These are phyloP conservation scores for Tachycineta bicolor DNA, from an alignment of 2,113 vertebrate species.

Conservation along the genomic window DNA sequence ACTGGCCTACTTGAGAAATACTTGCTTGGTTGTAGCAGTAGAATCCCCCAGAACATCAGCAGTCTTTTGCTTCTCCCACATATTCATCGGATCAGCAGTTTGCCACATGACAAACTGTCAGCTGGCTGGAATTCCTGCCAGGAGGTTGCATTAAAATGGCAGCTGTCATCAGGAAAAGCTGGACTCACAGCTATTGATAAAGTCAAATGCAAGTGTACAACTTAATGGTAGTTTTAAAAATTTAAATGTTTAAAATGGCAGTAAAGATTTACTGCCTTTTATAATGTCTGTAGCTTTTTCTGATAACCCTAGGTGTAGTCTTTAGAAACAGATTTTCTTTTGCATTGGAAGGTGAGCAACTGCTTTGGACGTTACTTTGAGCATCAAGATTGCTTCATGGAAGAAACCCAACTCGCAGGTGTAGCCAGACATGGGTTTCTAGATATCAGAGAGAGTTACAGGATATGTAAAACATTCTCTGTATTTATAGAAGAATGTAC, in stretches of 20 bases:
- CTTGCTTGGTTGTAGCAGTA: not conserved
- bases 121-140: slow-evolving; percentile 27
- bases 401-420: not conserved
- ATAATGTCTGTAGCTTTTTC: not conserved
- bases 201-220: not conserved
- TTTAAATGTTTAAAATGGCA: not conserved
- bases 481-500: not conserved
- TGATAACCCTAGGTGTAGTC: not conserved
- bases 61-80: not conserved
- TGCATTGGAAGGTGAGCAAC: not conserved
- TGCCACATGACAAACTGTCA: not conserved
- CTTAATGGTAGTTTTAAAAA: not conserved
- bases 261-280: not conserved
- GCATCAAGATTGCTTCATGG: not conserved
- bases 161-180: not conserved
- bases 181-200: not conserved
- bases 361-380: not conserved
- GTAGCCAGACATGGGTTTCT: not conserved
- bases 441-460: not conserved
- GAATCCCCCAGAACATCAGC: not conserved
- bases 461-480: not conserved
- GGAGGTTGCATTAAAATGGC: not conserved
- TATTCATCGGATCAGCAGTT: slow-evolving; percentile 29
- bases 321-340: not conserved
- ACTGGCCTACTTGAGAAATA: not conserved